Percentiles rank a stretch among this genome's conserved stretches.
Evolutionary conservation across 2,797 vertebrate genomes (phyloP).

Genomic region (Macroramphosus scolopax): DNA sequence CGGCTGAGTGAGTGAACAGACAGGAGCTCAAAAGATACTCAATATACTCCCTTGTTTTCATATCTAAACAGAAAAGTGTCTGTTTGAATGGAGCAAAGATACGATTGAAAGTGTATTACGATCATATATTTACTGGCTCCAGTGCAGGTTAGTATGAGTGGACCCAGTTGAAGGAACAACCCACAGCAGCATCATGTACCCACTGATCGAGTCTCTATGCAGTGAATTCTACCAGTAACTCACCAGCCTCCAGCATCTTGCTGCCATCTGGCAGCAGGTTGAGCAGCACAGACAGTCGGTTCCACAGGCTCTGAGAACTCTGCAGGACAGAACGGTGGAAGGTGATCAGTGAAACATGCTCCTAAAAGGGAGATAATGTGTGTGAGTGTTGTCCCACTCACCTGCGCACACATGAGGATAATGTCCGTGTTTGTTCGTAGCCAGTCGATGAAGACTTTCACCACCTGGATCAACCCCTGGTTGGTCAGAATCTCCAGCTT

Average conservation of each 20-base stretch:
- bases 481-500: conserved; percentile 88
- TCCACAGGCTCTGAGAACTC: conserved; percentile 99
- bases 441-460: conserved; percentile 97
- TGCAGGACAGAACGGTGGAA: conserved; percentile 46
- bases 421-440: conserved; percentile 94
- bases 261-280: conserved; percentile 91
- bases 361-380: neutral
- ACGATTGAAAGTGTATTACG: too few relatives aligned
- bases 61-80: too few relatives aligned
- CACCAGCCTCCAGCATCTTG: conserved; percentile 91
- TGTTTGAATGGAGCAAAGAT: too few relatives aligned
- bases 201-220: too few relatives aligned
- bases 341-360: neutral
- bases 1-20: too few relatives aligned
- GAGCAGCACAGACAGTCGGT: conserved; percentile 93
- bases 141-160: too few relatives aligned
- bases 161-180: too few relatives aligned
- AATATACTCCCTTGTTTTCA: too few relatives aligned
- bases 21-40: too few relatives aligned
- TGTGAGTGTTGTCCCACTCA: conserved; percentile 35
- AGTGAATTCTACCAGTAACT: conserved; percentile 38
- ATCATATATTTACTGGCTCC: too few relatives aligned
- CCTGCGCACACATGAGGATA: conserved; percentile 95
- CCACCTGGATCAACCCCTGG: conserved; percentile 89
- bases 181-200: neutral